phyloP scores from a whole-genome alignment of 2,888 invertebrate genomes.

The Caenorhabditis angaria region DNA sequence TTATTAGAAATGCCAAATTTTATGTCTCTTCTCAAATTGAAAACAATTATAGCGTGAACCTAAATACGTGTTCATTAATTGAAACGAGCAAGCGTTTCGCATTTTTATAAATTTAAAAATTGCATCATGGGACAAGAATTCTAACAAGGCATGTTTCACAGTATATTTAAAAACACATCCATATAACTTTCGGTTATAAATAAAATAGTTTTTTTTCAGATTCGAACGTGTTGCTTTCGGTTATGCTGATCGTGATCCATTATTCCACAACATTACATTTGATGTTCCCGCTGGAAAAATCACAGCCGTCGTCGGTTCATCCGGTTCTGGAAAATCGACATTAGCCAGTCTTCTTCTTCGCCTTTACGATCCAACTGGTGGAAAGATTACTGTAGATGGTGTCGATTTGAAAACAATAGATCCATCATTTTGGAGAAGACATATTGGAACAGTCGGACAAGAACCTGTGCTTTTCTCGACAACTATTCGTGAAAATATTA shows the following conservation, averaged over 20 bases:
- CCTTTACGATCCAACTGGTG: constrained; percentile 81
- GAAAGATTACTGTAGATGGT: constrained; percentile 81
- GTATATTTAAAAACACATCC: no score
- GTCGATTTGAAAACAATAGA: constrained; percentile 82
- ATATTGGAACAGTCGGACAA: constrained; percentile 90
- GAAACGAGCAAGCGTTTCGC: no score
- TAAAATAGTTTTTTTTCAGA: constrained; percentile 54
- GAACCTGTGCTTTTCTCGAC: constrained; percentile 92
- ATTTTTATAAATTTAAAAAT: no score
- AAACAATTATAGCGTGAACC: no score
- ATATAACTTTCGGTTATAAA: not conserved
- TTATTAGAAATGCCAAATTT: no score
- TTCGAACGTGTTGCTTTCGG: constrained; percentile 82
- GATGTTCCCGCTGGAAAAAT: constrained; percentile 78
- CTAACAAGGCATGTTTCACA: no score
- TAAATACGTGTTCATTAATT: no score
- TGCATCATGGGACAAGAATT: no score
- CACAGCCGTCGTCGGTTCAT: constrained; percentile 87
- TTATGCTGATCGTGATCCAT: constrained; percentile 78
- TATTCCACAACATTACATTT: constrained; percentile 80
- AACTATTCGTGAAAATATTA: constrained; percentile 87
- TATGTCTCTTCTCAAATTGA: no score
- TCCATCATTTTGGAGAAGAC: constrained; percentile 84
- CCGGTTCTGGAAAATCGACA: constrained; percentile 94
- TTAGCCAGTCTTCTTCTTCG: constrained; percentile 85